phyloP scores from a whole-genome alignment of 2,888 invertebrate species.

The Seladonia tumulorum region DNA sequence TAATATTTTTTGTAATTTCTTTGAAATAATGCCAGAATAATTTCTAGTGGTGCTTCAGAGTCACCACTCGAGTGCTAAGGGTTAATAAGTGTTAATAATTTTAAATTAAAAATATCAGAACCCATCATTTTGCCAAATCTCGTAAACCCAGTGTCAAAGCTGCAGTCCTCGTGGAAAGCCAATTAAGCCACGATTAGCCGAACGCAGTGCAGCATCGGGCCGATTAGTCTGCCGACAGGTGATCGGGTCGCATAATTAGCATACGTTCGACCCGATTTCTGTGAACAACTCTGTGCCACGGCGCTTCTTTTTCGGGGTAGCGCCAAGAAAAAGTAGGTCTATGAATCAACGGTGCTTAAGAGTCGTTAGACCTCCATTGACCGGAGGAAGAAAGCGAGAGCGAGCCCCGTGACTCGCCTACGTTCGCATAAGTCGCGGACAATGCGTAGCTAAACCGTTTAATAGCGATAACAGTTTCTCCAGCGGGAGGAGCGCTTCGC shows the following conservation, averaged over 20 bases:
- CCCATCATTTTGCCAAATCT: too few species aligned
- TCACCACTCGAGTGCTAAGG: too few species aligned
- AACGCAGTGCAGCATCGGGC: conserved; percentile 77
- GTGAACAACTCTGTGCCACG: conserved; percentile 28
- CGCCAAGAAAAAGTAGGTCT: conserved; percentile 58
- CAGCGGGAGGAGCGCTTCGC: conserved; percentile 22
- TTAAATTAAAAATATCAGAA: too few species aligned
- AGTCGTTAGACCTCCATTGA: conserved; percentile 73
- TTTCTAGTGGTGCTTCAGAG: too few species aligned
- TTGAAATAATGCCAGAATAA: too few species aligned
- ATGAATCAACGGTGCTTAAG: conserved; percentile 69
- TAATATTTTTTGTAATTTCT: too few species aligned
- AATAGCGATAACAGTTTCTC: conserved; percentile 64
- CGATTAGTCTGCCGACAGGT: conserved; percentile 80
- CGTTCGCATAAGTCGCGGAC: conserved; percentile 59
- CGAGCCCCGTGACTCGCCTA: conserved; percentile 55
- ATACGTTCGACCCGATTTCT: conserved; percentile 73
- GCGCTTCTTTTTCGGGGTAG: not conserved
- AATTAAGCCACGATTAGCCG: conserved; percentile 82
- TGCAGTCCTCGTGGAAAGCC: conserved; percentile 73
- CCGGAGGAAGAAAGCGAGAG: conserved; percentile 54
- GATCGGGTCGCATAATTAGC: conserved; percentile 80
- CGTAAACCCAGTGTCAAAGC: too few species aligned
- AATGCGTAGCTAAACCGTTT: conserved; percentile 65
- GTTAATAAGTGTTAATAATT: too few species aligned